Evolutionary conservation across 2,113 vertebrate species (phyloP).

Genomic region (Labeo catla): DNA sequence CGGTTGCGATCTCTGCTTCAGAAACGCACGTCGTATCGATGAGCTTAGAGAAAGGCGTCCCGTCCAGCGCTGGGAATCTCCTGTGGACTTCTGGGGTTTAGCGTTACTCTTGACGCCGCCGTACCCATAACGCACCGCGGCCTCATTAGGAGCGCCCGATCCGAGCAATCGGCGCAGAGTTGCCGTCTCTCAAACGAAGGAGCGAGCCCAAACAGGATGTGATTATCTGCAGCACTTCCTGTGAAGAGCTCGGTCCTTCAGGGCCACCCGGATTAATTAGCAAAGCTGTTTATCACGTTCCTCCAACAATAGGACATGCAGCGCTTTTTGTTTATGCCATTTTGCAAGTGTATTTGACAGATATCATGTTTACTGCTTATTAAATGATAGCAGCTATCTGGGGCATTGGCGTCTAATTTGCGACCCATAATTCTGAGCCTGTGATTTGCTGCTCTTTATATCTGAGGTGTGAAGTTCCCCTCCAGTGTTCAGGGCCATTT

Average conservation of each 20-base stretch:
- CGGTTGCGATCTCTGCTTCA: neutral
- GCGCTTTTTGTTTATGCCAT: constrained; percentile 18
- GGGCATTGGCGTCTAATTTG: neutral
- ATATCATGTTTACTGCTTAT: constrained; percentile 25
- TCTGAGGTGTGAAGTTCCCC: constrained; percentile 4
- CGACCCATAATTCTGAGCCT: neutral
- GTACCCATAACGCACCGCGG: neutral
- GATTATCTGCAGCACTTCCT: neutral
- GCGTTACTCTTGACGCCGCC: neutral
- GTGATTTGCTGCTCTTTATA: constrained; percentile 15
- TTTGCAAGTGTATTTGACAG: constrained; percentile 1
- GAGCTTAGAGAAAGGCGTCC: neutral
- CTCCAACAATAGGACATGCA: neutral
- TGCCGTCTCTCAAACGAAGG: neutral
- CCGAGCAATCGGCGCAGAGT: neutral
- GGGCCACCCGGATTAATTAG: neutral
- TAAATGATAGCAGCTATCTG: constrained; percentile 36
- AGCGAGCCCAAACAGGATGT: neutral
- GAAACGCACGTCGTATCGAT: neutral
- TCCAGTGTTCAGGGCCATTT: constrained; percentile 28
- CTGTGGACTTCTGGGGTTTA: neutral
- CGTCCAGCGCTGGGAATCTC: neutral
- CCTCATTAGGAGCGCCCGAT: constrained; percentile 11
- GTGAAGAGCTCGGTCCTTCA: neutral
- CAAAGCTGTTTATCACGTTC: constrained; percentile 15